phyloP scores from a whole-genome alignment of 92 coral and sea anemone species.

The Heliopora coerulea region DNA sequence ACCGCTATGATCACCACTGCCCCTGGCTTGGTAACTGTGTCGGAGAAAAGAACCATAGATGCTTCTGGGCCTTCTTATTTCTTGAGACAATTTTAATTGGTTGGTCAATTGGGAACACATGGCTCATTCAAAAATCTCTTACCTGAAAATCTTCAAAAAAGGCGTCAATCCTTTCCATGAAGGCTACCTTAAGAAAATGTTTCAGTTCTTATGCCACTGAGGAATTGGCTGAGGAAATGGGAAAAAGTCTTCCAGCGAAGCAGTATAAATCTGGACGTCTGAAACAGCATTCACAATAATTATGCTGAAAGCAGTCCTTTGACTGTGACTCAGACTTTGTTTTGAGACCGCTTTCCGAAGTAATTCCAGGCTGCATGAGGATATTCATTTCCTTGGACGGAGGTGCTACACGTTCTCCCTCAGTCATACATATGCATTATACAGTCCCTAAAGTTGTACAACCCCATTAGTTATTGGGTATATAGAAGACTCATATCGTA shows the following conservation, averaged over 20 bases:
- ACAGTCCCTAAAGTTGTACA: too few species aligned
- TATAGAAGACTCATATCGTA: too few species aligned
- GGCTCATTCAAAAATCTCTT: slow-evolving; percentile 95
- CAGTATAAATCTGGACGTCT: slow-evolving; percentile 21
- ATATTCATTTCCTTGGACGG: too few species aligned
- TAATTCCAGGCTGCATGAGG: too few species aligned
- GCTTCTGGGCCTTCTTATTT: slow-evolving; percentile 83
- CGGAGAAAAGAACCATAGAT: slow-evolving; percentile 87
- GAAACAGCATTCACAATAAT: too few species aligned
- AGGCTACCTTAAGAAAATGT: slow-evolving; percentile 79
- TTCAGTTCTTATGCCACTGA: slow-evolving; percentile 80
- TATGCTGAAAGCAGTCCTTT: too few species aligned
- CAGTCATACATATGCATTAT: too few species aligned
- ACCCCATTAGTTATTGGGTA: too few species aligned
- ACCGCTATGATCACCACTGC: slow-evolving; percentile 88
- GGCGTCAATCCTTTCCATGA: slow-evolving; percentile 97
- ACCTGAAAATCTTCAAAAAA: slow-evolving; percentile 82
- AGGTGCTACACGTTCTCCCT: too few species aligned
- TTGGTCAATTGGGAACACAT: slow-evolving; percentile 96
- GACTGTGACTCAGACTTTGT: too few species aligned
- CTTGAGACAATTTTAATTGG: slow-evolving; percentile 63
- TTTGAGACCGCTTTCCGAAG: too few species aligned
- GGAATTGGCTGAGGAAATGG: too few species aligned
- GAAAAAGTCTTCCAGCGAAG: slow-evolving; percentile 49
- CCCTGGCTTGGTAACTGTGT: slow-evolving; percentile 95